Evolutionary conservation across 2,113 vertebrate genomes (phyloP), one percentile per base, ranked within the genome.

Genomic region (Oreochromis tanganicae): DNA sequence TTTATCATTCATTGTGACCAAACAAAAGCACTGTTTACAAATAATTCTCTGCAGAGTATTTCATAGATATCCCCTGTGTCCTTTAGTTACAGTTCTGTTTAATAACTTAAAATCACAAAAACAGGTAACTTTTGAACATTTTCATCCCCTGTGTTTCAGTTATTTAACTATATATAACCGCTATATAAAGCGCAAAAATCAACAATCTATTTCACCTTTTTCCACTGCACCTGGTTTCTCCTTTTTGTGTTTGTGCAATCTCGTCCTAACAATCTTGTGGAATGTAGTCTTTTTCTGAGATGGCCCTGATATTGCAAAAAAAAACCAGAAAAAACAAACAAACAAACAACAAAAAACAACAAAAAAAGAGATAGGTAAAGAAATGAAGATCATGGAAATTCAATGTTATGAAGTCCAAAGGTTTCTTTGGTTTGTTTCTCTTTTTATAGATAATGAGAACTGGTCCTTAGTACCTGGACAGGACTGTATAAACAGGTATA

Each of bases 191-290:
- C 9, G 85, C 66, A 89, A 85, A 92, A 36, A 84, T 85, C 55
- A 87, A 86, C 63, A 80, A 24, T 92, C 83, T 84, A 88, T 59
- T 88, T 96, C 95, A 98, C 97, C 97, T 98, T 97, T 97, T 90
- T 98, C 97, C 90, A 94, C 96, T 96, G 95, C 97, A 97, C 96
- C 97, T 96, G 96, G 95, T 96, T 97, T 98, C 95, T 98, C 97
- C 97, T 97, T 98, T 97, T 97, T 98, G 95, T 97, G 97, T 96
- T 98, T 98, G 97, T 96, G 97, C 97, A 68, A 68, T 38, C 61
- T 68, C 11, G 97, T 99, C 97, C 96, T 98, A 97, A 98, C 97
- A 97, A 98, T 98, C 98, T 98, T 98, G 97, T 98, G 97, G 97
- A 98, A 97, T 95, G 97, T 97, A 95, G 97, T 97, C 96, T 98